Conservation (phyloP, 2,888 invertebrate species). For the Rhagonycha fulva region DNA sequence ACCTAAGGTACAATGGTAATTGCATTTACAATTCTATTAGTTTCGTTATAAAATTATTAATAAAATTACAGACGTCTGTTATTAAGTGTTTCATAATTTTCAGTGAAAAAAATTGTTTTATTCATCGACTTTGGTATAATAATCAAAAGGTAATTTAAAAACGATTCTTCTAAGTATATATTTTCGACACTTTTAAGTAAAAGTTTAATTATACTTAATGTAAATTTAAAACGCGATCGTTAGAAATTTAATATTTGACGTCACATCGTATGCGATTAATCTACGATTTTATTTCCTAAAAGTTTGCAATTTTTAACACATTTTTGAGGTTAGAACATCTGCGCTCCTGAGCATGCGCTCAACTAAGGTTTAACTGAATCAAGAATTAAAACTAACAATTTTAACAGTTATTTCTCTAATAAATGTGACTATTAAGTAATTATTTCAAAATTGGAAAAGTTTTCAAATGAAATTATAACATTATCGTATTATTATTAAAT, state of each 20-base stretch:
- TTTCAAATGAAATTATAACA: neutral
- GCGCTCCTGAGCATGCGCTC: neutral
- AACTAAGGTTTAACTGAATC: too few relatives aligned
- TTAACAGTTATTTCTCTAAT: too few relatives aligned
- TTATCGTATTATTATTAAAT: neutral
- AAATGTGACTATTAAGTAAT: neutral
- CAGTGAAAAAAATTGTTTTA: neutral
- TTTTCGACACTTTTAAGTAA: conserved; percentile 1
- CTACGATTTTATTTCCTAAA: neutral
- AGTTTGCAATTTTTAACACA: neutral
- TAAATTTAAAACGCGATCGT: neutral
- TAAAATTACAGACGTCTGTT: neutral
- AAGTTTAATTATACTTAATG: neutral
- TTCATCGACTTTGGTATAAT: neutral
- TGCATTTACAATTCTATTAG: neutral
- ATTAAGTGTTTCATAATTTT: neutral
- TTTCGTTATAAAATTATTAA: neutral
- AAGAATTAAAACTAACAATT: too few relatives aligned
- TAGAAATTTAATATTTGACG: neutral
- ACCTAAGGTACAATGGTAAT: neutral
- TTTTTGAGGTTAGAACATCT: neutral
- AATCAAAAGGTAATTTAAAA: conserved; percentile 4
- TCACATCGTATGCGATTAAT: neutral
- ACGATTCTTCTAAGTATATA: neutral
- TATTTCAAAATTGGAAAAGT: neutral